Evolutionary conservation across 1,140 invertebrate species (phyloP).

Genomic region (Diprion similis): DNA sequence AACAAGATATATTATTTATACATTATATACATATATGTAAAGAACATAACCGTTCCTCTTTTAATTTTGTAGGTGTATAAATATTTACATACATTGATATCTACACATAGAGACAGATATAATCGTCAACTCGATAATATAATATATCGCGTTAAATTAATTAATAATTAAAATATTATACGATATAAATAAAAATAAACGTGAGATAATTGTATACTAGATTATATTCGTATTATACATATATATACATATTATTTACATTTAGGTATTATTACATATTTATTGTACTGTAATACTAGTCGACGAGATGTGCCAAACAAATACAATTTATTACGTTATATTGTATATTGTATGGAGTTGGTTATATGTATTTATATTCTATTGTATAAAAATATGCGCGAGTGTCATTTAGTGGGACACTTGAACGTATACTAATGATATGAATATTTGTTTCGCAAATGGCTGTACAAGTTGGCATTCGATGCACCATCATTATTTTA

Average conservation of each 20-base stretch:
- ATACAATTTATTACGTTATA: conserved; percentile 23
- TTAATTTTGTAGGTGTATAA: conserved; percentile 42
- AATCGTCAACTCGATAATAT: not conserved
- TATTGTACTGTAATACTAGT: conserved; percentile 33
- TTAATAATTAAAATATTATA: not conserved
- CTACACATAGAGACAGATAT: no score
- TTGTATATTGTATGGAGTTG: not conserved
- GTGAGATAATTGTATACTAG: no score
- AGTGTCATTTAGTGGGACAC: conserved; percentile 25
- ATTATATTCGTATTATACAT: no score
- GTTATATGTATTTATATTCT: conserved; percentile 10
- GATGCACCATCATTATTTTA: no score
- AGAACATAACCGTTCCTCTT: conserved; percentile 34
- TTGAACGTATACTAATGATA: conserved; percentile 28
- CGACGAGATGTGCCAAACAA: conserved; percentile 48
- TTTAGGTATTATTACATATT: conserved; percentile 17
- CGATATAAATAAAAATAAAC: not conserved
- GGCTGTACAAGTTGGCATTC: not conserved
- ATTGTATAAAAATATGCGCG: not conserved
- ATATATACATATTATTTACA: no score
- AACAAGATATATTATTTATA: conserved; percentile 11
- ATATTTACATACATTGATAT: not conserved
- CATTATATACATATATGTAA: conserved; percentile 27
- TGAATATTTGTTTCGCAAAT: conserved; percentile 19
- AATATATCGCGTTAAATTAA: not conserved